Base-by-base conservation (phyloP, 1,140 invertebrate genomes). In the Drosophila biarmipes region DNA sequence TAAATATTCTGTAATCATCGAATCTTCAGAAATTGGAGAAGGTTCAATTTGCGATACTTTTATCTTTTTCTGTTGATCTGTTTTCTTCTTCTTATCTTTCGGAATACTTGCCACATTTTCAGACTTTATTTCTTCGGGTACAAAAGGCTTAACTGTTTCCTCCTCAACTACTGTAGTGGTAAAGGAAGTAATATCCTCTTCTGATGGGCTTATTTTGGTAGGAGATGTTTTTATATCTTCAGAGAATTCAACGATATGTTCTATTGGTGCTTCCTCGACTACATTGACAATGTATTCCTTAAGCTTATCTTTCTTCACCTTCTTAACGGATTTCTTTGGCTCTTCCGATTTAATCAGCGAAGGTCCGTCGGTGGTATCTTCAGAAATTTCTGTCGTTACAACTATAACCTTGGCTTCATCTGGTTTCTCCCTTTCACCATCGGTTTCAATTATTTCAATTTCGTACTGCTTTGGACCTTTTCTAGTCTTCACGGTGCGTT, bases 381-480 rank as follows among this genome's bases (percentile, higher is more conserved):
- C 54, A 0, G 57, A 56, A 63, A 74, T 52, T 76, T 91, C 89
- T 11, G 74, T 84, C 54, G 92, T 92, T 62, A 92, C 91, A 15
- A 92, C 81, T 34, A 78, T 80, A 6, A 92, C 66, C 59, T 86
- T 78, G 4, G 82, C 87, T 29, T 85, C 77, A 6, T 91, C 85
- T 5, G 49, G 24, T 0, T 49, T 40, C n/a, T 63, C 52, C 2
- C 45, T 61, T 2, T 49, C 8, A 29, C 77, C 55, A 11, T 80
- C 76, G 27, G 91, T 87, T 64, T 92, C 91, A 6, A 92, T 73
- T 14, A 93, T 92, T 78, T 93, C 90, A 17, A 92, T 90, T 56
- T 93, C 92, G 38, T 93, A 92, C 15, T 93, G 90, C 58, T 92
- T 93, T 0, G 73, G 72, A 0, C 91, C 92, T 17, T 89, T 85